Percentiles rank a stretch among this genome's conserved stretches.
Evolutionary conservation across 2,888 invertebrate genomes (phyloP).

Genomic region (Rapana venosa): DNA sequence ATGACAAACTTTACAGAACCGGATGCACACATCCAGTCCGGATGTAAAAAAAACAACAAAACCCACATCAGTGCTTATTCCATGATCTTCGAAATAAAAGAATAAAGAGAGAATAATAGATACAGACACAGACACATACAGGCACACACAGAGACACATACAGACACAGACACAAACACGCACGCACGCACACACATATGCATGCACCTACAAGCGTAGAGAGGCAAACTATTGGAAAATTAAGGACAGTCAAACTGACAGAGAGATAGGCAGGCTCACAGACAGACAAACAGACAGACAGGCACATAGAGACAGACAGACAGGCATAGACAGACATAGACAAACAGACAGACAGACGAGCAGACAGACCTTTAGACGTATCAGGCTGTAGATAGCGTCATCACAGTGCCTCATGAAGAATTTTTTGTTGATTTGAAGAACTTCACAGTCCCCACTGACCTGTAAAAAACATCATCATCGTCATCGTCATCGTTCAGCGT

Average conservation of each 20-base stretch:
- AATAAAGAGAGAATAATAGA: no score
- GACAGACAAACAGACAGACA: not conserved
- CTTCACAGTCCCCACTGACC: conserved; percentile 75
- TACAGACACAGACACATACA: no score
- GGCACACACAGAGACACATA: not conserved
- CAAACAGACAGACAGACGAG: not conserved
- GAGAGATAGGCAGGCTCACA: not conserved
- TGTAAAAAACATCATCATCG: conserved; percentile 43
- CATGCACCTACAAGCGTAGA: no score
- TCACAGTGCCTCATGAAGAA: conserved; percentile 74
- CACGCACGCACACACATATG: no score
- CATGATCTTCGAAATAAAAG: no score
- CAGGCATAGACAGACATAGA: not conserved
- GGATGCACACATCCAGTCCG: no score
- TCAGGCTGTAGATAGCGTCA: conserved; percentile 72
- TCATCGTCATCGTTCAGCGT: conserved; percentile 23
- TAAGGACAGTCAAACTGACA: not conserved
- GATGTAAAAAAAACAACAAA: no score
- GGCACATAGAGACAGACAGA: conserved; percentile 4
- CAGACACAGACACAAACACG: not conserved
- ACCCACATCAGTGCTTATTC: no score
- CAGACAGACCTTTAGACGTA: conserved; percentile 66
- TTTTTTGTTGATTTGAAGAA: conserved; percentile 73
- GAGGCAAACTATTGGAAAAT: no score
- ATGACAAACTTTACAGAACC: no score